Conservation (phyloP, 1,140 invertebrate genomes). For the Cydia fagiglandana region DNA sequence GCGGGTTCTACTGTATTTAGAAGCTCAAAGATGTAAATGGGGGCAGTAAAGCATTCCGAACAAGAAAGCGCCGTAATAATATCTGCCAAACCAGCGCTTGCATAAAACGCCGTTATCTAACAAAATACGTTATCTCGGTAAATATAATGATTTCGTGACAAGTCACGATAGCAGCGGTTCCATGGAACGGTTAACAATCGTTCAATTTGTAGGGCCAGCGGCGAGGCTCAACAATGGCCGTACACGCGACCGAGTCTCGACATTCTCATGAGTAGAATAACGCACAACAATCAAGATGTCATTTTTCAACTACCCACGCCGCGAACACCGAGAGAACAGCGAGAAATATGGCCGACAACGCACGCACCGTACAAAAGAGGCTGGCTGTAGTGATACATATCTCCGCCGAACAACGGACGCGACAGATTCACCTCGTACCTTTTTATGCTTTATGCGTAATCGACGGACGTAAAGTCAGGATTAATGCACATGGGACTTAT, state of each 20-base stretch:
- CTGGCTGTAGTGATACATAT: conserved; percentile 69
- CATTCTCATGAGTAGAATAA: conserved; percentile 75
- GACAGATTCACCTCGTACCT: conserved; percentile 57
- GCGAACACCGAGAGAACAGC: conserved; percentile 59
- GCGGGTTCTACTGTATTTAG: too few relatives aligned
- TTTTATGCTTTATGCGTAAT: conserved; percentile 54
- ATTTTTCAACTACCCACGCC: conserved; percentile 78
- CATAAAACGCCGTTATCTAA: conserved; percentile 51
- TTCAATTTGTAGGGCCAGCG: conserved; percentile 73
- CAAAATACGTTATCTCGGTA: conserved; percentile 61
- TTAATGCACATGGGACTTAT: conserved; percentile 22
- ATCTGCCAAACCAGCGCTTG: conserved; percentile 31
- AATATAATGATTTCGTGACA: conserved; percentile 69
- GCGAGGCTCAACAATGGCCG: conserved; percentile 61
- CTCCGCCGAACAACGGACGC: conserved; percentile 59
- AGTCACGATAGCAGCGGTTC: conserved; percentile 68
- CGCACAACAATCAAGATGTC: conserved; percentile 78
- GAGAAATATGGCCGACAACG: conserved; percentile 75
- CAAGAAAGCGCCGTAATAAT: conserved; percentile 25
- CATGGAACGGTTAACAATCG: conserved; percentile 73
- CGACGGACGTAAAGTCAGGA: conserved; percentile 39
- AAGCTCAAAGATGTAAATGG: background rate
- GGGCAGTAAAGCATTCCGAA: conserved; percentile 14
- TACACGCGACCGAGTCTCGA: conserved; percentile 64
- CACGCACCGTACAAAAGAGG: conserved; percentile 71